These are phyloP conservation scores for Thysanoteuthis rhombus DNA, from an alignment of 2,888 invertebrate genomes.

Conservation along the genomic window DNA sequence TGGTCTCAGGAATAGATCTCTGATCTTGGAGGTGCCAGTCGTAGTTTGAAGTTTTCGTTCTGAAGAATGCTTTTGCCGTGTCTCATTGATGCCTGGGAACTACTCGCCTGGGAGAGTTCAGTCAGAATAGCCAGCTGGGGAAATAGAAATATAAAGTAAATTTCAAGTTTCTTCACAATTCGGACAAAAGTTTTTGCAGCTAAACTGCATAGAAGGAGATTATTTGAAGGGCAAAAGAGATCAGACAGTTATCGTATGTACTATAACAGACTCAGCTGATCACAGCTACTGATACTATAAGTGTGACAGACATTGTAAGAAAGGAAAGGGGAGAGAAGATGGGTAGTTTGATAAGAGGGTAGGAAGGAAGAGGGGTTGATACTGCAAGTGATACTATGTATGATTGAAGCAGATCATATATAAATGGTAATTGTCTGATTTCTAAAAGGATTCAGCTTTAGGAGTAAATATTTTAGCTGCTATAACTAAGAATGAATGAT, in stretches of 20 bases:
- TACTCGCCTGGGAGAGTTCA: constrained; percentile 51
- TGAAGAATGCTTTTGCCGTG: constrained; percentile 56
- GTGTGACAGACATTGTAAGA: no score
- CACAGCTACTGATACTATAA: no score
- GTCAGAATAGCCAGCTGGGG: constrained; percentile 61
- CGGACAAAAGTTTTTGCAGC: not conserved
- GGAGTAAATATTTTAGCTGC: not conserved
- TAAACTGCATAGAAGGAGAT: not conserved
- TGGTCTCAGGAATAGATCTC: not conserved
- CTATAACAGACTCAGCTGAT: no score
- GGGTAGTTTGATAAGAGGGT: no score
- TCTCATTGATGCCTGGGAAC: constrained; percentile 41
- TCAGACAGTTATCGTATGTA: no score
- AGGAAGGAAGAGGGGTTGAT: no score
- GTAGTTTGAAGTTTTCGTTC: constrained; percentile 60
- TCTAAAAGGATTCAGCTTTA: no score
- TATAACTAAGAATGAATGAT: not conserved
- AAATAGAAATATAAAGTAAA: not conserved
- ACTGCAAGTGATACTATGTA: no score
- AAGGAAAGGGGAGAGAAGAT: no score
- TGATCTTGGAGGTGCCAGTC: constrained; percentile 52
- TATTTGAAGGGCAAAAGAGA: not conserved
- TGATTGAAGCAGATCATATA: no score
- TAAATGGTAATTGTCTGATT: no score
- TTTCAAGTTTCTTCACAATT: not conserved